These are phyloP conservation scores for Coluber constrictor DNA, from an alignment of 2,797 vertebrate genomes.

Conservation along the genomic window DNA sequence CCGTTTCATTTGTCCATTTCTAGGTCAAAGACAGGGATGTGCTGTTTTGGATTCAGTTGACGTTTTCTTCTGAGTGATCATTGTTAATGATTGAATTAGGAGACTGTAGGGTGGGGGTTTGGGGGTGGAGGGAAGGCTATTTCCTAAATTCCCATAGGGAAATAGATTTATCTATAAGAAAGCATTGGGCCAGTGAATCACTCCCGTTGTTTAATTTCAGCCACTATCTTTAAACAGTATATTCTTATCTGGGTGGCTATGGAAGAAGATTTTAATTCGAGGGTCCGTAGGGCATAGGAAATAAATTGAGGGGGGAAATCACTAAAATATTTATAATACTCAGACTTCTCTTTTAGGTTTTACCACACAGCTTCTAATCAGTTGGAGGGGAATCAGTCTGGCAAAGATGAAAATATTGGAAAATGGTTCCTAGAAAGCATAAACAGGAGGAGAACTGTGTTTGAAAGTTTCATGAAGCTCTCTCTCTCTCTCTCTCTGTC, in stretches of 20 bases:
- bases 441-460: neutral
- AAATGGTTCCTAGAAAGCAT: neutral
- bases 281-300: neutral
- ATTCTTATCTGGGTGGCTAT: neutral
- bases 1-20: neutral
- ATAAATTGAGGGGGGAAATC: neutral
- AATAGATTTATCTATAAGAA: neutral
- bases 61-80: neutral
- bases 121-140: neutral
- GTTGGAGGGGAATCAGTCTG: neutral
- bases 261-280: neutral
- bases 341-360: neutral
- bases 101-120: neutral
- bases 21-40: neutral
- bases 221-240: neutral
- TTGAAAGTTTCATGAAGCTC: neutral
- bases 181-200: neutral
- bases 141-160: neutral
- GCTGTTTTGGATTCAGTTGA: neutral
- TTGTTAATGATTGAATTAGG: neutral
- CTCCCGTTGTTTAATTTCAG: neutral
- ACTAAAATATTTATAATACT: neutral
- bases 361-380: neutral
- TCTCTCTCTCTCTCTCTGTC: neutral
- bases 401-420: neutral